A percentile compares a stretch with the other conserved stretches of the same genome.
These are phyloP conservation scores for Pantherophis guttatus DNA, from an alignment of 2,113 vertebrate genomes.

Conservation along the genomic window DNA sequence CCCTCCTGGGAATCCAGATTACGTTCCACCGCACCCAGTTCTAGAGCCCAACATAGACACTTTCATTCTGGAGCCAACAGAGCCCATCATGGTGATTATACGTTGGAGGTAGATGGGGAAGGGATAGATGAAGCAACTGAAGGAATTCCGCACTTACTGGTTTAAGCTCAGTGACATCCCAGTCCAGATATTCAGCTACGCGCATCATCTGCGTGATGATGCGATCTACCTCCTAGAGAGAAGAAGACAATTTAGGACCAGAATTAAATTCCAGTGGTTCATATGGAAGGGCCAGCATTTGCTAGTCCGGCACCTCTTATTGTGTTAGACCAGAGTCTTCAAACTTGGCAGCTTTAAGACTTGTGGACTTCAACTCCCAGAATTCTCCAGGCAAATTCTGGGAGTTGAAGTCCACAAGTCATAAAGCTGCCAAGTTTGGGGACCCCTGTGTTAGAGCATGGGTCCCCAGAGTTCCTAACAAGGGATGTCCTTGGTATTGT, in stretches of 20 bases:
- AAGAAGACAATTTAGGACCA: background rate
- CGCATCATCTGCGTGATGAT: slow-evolving; percentile 91
- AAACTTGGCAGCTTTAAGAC: no score
- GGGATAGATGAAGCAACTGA: no score
- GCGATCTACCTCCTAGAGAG: slow-evolving; percentile 84
- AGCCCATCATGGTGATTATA: background rate
- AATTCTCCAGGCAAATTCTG: no score
- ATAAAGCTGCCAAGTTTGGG: no score
- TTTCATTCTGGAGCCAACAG: background rate
- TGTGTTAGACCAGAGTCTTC: background rate
- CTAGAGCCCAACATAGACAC: background rate
- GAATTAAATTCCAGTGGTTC: background rate
- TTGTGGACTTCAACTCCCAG: no score
- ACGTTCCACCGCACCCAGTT: background rate
- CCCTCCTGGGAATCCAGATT: background rate
- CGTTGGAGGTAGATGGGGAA: background rate
- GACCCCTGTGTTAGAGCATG: background rate
- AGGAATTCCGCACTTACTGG: slow-evolving; percentile 72
- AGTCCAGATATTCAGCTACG: slow-evolving; percentile 85
- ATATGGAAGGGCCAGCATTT: background rate
- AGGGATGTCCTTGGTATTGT: background rate
- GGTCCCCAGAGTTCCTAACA: background rate
- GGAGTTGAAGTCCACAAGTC: no score
- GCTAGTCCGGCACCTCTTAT: background rate
- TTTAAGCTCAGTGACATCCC: slow-evolving; percentile 87